Conservation (phyloP, 2,888 invertebrate genomes). For the Nephrotoma guestfalica region DNA sequence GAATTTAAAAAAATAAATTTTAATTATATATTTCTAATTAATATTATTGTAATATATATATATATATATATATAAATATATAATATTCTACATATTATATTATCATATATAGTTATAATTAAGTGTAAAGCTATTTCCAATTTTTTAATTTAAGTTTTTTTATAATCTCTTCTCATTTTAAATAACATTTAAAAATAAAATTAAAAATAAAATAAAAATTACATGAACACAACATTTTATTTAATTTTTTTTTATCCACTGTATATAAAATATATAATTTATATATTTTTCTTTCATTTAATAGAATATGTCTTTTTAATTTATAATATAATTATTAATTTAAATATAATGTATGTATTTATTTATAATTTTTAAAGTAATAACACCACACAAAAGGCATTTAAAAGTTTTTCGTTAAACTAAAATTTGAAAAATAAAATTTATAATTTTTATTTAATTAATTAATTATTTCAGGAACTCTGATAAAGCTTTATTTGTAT, state of each 20-base stretch:
- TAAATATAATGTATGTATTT: background rate
- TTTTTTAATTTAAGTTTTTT: background rate
- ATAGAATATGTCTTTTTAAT: background rate
- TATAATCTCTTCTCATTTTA: background rate
- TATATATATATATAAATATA: background rate
- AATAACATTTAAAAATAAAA: background rate
- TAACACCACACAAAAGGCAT: slow-evolving; percentile 1
- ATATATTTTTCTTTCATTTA: background rate
- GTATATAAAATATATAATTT: background rate
- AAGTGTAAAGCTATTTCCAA: background rate
- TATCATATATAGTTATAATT: background rate
- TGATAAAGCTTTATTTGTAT: slow-evolving; percentile 1
- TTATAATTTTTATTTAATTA: background rate
- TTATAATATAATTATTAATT: background rate
- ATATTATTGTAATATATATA: background rate
- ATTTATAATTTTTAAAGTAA: background rate
- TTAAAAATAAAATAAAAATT: background rate
- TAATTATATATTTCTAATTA: background rate
- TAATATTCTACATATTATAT: background rate
- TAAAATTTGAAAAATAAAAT: background rate
- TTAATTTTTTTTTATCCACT: background rate
- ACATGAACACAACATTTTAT: background rate
- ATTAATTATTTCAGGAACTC: background rate
- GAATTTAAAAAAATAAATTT: background rate
- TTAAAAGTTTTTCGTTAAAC: background rate